Evolutionary conservation across 2,797 vertebrate genomes (phyloP).

Genomic region (Lagorchestes hirsutus): DNA sequence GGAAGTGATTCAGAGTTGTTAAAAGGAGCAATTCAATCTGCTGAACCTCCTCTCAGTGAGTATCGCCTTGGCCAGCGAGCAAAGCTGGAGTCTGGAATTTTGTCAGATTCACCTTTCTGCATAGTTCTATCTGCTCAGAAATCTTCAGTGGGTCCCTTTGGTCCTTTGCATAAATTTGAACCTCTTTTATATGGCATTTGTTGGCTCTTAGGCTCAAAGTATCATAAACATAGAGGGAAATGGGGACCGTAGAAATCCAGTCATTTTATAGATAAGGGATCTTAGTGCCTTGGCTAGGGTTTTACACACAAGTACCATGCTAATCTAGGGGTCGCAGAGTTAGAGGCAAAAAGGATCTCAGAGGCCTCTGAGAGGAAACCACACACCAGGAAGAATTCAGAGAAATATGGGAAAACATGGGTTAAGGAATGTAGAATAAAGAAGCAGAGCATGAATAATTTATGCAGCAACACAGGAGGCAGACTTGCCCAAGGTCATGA

Average conservation of each 20-base stretch:
- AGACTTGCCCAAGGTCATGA: neutral
- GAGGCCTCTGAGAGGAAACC: neutral
- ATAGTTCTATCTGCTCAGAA: neutral
- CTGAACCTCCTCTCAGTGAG: neutral
- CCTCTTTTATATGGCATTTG: neutral
- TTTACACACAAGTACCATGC: too few relatives aligned
- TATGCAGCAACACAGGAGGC: neutral
- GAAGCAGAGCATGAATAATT: neutral
- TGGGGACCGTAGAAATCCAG: neutral
- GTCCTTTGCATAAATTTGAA: neutral
- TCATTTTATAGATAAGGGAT: too few relatives aligned
- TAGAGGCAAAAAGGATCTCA: neutral
- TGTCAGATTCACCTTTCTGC: neutral
- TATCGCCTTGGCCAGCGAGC: neutral
- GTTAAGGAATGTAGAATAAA: neutral
- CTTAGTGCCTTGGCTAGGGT: neutral
- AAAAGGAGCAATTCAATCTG: neutral
- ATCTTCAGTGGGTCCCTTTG: neutral
- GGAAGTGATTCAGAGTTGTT: neutral
- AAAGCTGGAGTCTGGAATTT: neutral
- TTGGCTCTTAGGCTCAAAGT: neutral
- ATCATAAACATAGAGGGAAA: neutral
- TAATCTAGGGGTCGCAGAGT: too few relatives aligned
- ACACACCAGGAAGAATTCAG: neutral
- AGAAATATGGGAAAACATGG: neutral